A percentile compares a stretch with the other conserved stretches of the same genome.
Evolutionary conservation across 2,113 vertebrate species (phyloP).

Genomic region (Sinocyclocheilus grahami): DNA sequence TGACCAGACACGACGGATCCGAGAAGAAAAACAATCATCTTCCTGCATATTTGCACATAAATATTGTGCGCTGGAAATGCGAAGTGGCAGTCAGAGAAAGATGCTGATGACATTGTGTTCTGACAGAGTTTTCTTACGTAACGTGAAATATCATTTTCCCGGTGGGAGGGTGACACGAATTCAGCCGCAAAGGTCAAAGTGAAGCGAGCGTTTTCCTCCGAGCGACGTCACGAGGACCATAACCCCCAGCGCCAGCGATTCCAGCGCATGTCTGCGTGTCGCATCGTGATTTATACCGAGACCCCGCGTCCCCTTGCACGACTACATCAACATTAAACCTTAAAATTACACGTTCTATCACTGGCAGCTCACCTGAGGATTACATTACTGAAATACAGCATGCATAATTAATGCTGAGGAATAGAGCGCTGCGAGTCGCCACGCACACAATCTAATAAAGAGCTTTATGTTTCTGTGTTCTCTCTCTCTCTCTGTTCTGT

Average conservation of each 20-base stretch:
- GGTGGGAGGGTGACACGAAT: background rate
- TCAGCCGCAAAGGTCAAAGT: conserved; percentile 67
- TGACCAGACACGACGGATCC: background rate
- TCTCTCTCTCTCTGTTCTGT: conserved; percentile 60
- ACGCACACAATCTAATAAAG: conserved; percentile 96
- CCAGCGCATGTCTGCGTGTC: background rate
- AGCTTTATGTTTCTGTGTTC: conserved; percentile 85
- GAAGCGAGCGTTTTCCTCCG: conserved; percentile 65
- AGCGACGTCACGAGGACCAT: conserved; percentile 69
- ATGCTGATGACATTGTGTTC: conserved; percentile 50
- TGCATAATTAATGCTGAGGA: conserved; percentile 99
- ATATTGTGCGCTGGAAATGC: conserved; percentile 10
- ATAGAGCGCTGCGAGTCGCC: conserved; percentile 94
- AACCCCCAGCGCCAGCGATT: conserved; percentile 73
- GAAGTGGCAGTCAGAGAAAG: conserved; percentile 21
- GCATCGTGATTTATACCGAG: conserved; percentile 53
- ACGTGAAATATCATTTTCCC: conserved; percentile 28
- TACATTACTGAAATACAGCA: conserved; percentile 97
- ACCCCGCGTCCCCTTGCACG: conserved; percentile 46
- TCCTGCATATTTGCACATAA: conserved; percentile 37
- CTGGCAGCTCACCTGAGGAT: conserved; percentile 95
- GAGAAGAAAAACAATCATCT: conserved; percentile 29
- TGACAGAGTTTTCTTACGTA: conserved; percentile 30
- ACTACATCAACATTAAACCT: conserved; percentile 88
- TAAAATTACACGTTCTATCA: conserved; percentile 85